A percentile compares a stretch with the other conserved stretches of the same genome.
These are phyloP conservation scores for Radopholus similis DNA, from an alignment of 1,140 invertebrate species.

Conservation along the genomic window DNA sequence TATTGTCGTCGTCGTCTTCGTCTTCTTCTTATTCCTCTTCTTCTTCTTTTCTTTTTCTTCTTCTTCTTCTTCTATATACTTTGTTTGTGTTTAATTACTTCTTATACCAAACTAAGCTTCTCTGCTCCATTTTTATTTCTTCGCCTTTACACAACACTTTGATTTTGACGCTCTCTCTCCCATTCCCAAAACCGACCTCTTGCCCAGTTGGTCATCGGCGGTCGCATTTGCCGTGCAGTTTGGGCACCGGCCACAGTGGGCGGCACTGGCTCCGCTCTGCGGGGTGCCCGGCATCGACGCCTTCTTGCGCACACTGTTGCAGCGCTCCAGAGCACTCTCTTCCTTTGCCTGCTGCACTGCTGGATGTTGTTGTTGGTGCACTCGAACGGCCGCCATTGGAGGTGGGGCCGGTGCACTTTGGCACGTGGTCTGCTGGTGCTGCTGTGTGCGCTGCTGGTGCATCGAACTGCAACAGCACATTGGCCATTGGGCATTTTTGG, in stretches of 20 bases:
- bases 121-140: not conserved
- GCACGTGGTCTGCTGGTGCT: not conserved
- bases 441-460: not conserved
- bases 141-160: not conserved
- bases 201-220: no score
- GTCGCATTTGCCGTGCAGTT: slow-evolving; percentile 1
- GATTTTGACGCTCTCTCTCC: not conserved
- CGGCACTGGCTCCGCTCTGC: not conserved
- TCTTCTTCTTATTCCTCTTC: no score
- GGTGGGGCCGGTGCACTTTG: not conserved
- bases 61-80: no score
- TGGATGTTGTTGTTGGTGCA: not conserved
- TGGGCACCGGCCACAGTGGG: not conserved
- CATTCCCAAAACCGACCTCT: not conserved
- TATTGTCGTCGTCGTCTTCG: no score
- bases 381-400: not conserved
- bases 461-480: not conserved
- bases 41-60: no score
- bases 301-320: not conserved
- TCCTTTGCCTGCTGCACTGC: not conserved
- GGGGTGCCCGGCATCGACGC: not conserved
- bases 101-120: not conserved
- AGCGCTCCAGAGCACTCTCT: no score
- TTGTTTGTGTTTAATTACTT: no score
- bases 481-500: not conserved